Evolutionary conservation across 2,113 vertebrate species (phyloP), one percentile per base, ranked within the genome.

Genomic region (Bagarius yarrelli): DNA sequence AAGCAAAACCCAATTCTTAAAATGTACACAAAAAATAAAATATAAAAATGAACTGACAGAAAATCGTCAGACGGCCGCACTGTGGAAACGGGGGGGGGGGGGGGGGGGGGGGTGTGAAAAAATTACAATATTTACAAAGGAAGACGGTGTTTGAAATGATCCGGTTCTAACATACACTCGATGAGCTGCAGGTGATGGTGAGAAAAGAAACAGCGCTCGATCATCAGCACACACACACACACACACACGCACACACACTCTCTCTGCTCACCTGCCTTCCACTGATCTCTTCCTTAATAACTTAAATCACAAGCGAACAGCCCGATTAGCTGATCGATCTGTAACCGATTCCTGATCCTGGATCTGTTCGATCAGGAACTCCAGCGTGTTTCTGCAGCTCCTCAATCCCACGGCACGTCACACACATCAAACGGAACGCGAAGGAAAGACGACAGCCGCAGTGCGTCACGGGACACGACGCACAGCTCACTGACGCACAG

Each of bases 51-150:
- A 95, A 93, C 94, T 91, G 90, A 91, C 90, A 92, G 63, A 93
- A 90, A 89, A 90, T 92, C 93, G 91, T 92, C 82, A 82, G 81
- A 67, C 82, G 75, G 74, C 85, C 82, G 74, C 67, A 34, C 80
- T 81, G 70, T 78, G 67, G 75, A 80, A 73, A 80, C 52, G 76
- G 76, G 70, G 77, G 77, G 92, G 88, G 56, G 79, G 80, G 86
- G 81, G 85, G 90, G 93, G 86, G 5, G 44, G 44, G 44, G 44
- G 44, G 92, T 88, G 91, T 93, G 87, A 88, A 78, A 47, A 92
- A 91, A 81, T 90, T 82, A 93, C 90, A 90, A 84, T 95, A 95
- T 95, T 94, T 95, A 96, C 93, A 96, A 92, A 92, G 92, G 93
- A 94, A 94, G 93, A 94, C 92, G 92, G 93, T 83, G 84, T 83